Evolutionary conservation across 2,113 vertebrate species (phyloP).

Genomic region (Cyprinodon tularosa): DNA sequence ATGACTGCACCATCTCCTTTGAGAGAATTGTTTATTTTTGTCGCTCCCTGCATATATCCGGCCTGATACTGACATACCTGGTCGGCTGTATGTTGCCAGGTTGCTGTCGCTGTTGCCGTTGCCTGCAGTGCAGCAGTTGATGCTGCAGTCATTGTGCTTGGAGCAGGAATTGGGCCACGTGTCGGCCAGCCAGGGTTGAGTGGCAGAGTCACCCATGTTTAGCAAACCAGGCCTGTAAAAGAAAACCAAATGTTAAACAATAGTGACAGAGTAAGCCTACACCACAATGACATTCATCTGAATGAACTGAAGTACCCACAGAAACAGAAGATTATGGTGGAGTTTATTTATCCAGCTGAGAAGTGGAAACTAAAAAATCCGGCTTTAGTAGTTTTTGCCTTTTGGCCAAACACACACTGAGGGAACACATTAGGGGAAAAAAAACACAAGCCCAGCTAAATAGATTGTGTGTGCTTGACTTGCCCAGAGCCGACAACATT

Average conservation of each 20-base stretch:
- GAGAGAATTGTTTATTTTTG: conserved; percentile 42
- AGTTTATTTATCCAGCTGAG: conserved; percentile 60
- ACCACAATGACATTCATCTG: conserved; percentile 46
- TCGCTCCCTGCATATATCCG: neutral
- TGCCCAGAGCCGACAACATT: conserved; percentile 61
- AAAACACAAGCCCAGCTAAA: conserved; percentile 58
- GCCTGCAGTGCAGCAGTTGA: conserved; percentile 95
- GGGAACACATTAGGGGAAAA: conserved; percentile 39
- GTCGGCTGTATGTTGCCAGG: conserved; percentile 95
- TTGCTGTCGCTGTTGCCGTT: conserved; percentile 97
- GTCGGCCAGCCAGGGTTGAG: conserved; percentile 96
- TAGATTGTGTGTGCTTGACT: conserved; percentile 72
- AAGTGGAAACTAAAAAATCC: conserved; percentile 54
- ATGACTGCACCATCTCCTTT: conserved; percentile 23
- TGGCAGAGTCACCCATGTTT: conserved; percentile 91
- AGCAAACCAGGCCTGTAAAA: conserved; percentile 90
- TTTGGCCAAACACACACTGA: conserved; percentile 30
- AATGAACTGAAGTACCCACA: conserved; percentile 51
- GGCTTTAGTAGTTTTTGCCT: conserved; percentile 59
- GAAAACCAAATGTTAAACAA: conserved; percentile 48
- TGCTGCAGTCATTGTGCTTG: conserved; percentile 96
- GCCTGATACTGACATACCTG: conserved; percentile 82
- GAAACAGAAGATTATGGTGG: conserved; percentile 57
- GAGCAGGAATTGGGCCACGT: conserved; percentile 98
- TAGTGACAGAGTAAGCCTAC: conserved; percentile 39